A percentile compares a stretch with the other conserved stretches of the same genome.
These are phyloP conservation scores for Graptemys geographica DNA, from an alignment of 2,797 vertebrate species.

Conservation along the genomic window DNA sequence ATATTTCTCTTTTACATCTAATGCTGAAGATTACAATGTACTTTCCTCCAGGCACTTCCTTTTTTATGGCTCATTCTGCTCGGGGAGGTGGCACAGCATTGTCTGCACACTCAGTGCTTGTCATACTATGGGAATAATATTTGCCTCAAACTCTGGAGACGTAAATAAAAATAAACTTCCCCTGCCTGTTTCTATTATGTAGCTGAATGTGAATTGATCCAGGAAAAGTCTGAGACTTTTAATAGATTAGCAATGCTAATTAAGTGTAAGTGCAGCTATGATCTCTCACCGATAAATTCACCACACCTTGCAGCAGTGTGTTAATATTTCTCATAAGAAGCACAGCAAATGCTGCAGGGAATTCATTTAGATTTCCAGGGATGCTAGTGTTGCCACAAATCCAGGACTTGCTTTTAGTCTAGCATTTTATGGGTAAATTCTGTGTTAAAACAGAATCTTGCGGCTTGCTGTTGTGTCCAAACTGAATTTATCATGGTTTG, in stretches of 20 bases:
- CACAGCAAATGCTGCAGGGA: not conserved
- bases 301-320: not conserved
- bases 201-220: not conserved
- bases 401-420: not conserved
- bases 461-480: not conserved
- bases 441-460: not conserved
- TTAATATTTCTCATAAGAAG: not conserved
- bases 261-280: not conserved
- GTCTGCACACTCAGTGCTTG: not conserved
- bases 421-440: not conserved
- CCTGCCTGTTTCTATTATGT: not conserved
- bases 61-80: not conserved
- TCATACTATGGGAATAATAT: not conserved
- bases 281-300: conserved; percentile 14
- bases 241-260: conserved; percentile 7
- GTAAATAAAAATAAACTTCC: conserved; percentile 11
- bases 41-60: conserved; percentile 1
- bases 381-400: not conserved
- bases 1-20: conserved; percentile 13
- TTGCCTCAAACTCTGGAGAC: conserved; percentile 9
- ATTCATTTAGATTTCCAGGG: not conserved
- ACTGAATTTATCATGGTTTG: not conserved
- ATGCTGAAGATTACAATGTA: not conserved
- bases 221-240: not conserved
- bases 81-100: not conserved